Evolutionary conservation across 2,888 invertebrate genomes (phyloP).

Genomic region (Labia minor): DNA sequence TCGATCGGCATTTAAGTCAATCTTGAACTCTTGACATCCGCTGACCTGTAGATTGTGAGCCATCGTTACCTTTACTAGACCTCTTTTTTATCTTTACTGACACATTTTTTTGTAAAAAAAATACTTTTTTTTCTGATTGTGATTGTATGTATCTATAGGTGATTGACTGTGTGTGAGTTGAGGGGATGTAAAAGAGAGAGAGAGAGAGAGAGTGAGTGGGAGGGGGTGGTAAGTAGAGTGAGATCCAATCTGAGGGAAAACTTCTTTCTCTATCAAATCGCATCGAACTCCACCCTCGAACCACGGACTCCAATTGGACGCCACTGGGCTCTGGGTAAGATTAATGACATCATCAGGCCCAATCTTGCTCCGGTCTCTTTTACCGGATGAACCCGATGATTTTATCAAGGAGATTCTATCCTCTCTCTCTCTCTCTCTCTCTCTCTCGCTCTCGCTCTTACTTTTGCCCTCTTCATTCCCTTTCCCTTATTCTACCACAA

Average conservation of each 20-base stretch:
- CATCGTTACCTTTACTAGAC: neutral
- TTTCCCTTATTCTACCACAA: neutral
- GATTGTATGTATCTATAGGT: no score
- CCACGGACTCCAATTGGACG: neutral
- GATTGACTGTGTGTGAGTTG: no score
- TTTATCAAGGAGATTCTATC: neutral
- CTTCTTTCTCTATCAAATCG: neutral
- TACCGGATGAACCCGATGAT: neutral
- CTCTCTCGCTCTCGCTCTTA: neutral
- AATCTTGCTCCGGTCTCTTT: neutral
- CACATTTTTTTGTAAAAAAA: neutral
- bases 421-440: neutral
- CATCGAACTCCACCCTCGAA: neutral
- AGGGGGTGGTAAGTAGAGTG: neutral
- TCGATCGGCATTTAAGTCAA: slow-evolving; percentile 13
- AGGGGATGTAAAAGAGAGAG: neutral
- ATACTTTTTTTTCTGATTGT: no score
- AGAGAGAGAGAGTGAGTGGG: no score
- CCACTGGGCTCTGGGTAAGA: neutral
- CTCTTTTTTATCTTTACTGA: neutral
- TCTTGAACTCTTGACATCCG: neutral
- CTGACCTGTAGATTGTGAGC: neutral
- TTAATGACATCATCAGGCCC: slow-evolving; percentile 7
- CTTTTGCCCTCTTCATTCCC: no score
- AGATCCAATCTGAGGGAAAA: no score